These are phyloP conservation scores for Lampris megalopsis DNA, from an alignment of 2,113 vertebrate species.

Conservation along the genomic window DNA sequence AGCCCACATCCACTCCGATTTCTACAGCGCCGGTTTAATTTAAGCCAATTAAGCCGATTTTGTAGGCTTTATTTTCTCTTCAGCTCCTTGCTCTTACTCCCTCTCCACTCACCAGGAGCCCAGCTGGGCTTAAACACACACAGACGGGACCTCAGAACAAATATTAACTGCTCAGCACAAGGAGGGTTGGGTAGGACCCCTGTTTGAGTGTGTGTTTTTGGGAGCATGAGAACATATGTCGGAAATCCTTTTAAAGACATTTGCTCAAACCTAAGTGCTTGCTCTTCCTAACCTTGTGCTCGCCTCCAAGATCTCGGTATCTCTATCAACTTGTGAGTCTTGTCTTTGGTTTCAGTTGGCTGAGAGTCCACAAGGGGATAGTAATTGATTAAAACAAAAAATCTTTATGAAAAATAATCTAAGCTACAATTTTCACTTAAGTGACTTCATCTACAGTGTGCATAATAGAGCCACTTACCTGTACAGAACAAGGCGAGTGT, in stretches of 20 bases:
- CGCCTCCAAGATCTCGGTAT: slow-evolving; percentile 16
- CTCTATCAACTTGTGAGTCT: slow-evolving; percentile 19
- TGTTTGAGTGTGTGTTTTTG: slow-evolving; percentile 68
- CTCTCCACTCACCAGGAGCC: slow-evolving; percentile 59
- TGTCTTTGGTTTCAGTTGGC: not conserved
- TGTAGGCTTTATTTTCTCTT: slow-evolving; percentile 63
- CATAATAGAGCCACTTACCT: slow-evolving; percentile 68
- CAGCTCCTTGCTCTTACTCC: slow-evolving; percentile 38
- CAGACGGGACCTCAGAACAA: slow-evolving; percentile 71
- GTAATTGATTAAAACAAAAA: not conserved
- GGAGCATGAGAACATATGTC: slow-evolving; percentile 62
- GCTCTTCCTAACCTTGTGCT: slow-evolving; percentile 19
- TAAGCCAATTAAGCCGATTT: slow-evolving; percentile 75
- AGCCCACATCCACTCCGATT: slow-evolving; percentile 51
- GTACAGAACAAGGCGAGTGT: not conserved
- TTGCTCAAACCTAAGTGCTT: slow-evolving; percentile 45
- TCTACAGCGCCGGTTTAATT: slow-evolving; percentile 64
- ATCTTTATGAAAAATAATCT: not conserved
- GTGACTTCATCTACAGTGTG: not conserved
- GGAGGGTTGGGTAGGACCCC: slow-evolving; percentile 52
- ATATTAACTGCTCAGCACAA: slow-evolving; percentile 73
- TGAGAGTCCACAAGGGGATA: not conserved
- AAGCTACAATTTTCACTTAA: not conserved
- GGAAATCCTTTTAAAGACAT: slow-evolving; percentile 75
- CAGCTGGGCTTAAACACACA: slow-evolving; percentile 81